These are phyloP conservation scores for Neoitamus cyanurus DNA, from an alignment of 2,888 invertebrate species.

Conservation along the genomic window DNA sequence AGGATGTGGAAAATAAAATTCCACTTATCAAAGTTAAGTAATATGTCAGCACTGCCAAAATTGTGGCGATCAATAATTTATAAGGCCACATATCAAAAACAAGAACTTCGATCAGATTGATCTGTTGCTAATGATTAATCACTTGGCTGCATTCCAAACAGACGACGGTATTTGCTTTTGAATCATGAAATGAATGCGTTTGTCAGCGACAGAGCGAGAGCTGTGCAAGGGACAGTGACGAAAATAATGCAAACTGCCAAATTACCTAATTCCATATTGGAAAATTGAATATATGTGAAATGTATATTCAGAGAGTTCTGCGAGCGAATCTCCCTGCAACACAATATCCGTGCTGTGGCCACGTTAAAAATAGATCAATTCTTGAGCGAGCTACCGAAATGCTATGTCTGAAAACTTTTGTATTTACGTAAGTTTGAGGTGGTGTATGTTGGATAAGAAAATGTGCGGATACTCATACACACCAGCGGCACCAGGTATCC, in stretches of 20 bases:
- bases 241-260: slow-evolving; percentile 5
- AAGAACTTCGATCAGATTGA: background rate
- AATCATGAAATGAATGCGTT: slow-evolving; percentile 13
- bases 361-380: slow-evolving; percentile 40
- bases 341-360: slow-evolving; percentile 40
- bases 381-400: slow-evolving; percentile 36
- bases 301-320: background rate
- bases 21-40: background rate
- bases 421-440: background rate
- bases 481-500: background rate
- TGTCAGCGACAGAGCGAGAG: background rate
- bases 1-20: background rate
- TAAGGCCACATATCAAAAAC: background rate
- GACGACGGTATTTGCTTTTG: background rate
- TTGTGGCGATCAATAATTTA: background rate
- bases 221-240: background rate
- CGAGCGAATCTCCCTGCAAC: slow-evolving; percentile 31
- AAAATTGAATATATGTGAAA: background rate
- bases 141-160: slow-evolving; percentile 15
- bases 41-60: background rate
- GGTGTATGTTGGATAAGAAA: background rate
- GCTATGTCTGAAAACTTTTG: background rate
- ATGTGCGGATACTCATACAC: background rate
- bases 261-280: background rate
- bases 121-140: background rate